Percentiles rank a stretch among this genome's conserved stretches.
These are phyloP conservation scores for Leptatherina wallacei DNA, from an alignment of 2,797 vertebrate genomes.

Conservation along the genomic window DNA sequence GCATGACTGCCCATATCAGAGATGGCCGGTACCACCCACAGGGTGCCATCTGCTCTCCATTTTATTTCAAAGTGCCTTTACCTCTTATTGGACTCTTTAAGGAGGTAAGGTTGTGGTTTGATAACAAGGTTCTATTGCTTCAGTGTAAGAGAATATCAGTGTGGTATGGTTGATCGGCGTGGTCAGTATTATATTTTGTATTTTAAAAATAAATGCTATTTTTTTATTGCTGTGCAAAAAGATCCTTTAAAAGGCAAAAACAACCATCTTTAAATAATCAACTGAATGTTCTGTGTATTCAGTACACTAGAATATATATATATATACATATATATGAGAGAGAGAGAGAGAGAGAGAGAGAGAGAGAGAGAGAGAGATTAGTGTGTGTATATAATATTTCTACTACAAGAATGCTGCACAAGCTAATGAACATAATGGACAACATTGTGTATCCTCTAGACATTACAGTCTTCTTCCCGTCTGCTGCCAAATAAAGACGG, in stretches of 20 bases:
- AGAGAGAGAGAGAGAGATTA: too few species aligned
- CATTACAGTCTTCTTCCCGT: too few species aligned
- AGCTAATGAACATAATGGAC: too few species aligned
- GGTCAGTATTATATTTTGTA: not conserved
- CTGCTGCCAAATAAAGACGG: too few species aligned
- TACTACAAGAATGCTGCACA: too few species aligned
- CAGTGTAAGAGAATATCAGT: not conserved
- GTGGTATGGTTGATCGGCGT: not conserved
- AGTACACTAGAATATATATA: too few species aligned
- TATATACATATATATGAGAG: not conserved
- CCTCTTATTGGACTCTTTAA: conserved; percentile 46
- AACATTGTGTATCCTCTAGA: too few species aligned
- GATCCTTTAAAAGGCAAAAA: not conserved
- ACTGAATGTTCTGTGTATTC: not conserved
- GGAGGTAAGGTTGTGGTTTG: conserved; percentile 1
- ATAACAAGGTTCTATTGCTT: conserved; percentile 18
- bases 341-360: too few species aligned
- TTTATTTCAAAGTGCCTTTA: conserved; percentile 64
- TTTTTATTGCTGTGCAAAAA: not conserved
- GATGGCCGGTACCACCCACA: conserved; percentile 66
- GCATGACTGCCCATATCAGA: conserved; percentile 66
- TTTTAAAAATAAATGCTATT: not conserved
- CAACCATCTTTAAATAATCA: not conserved
- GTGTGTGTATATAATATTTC: too few species aligned
- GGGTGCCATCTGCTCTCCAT: conserved; percentile 74